Evolutionary conservation across 2,797 vertebrate species (phyloP).

Genomic region (Aerospiza tachiro): DNA sequence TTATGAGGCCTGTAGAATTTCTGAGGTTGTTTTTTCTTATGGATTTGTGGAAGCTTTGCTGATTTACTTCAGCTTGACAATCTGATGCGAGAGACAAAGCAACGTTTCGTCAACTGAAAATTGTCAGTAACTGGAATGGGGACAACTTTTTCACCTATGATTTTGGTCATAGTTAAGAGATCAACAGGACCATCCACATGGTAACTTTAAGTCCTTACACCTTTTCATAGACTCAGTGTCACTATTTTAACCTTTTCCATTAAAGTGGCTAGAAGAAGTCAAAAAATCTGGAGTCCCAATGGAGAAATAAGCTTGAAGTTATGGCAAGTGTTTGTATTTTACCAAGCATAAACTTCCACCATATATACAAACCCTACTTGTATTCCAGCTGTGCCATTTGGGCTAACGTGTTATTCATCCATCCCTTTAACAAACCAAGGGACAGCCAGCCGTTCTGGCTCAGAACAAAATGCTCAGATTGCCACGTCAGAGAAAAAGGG

Average conservation of each 20-base stretch:
- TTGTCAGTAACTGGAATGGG: not conserved
- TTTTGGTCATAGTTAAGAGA: not conserved
- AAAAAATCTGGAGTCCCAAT: not conserved
- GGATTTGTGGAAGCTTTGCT: not conserved
- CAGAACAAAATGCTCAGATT: not conserved
- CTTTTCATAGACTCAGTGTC: not conserved
- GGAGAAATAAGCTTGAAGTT: not conserved
- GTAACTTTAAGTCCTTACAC: not conserved
- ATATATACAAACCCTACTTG: not conserved
- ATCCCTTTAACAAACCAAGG: not conserved
- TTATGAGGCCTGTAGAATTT: not conserved
- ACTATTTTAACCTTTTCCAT: not conserved
- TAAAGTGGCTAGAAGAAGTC: not conserved
- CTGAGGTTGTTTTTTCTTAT: not conserved
- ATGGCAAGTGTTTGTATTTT: not conserved
- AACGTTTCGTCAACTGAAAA: not conserved
- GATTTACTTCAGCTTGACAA: not conserved
- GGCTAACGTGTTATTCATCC: not conserved
- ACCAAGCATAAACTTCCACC: not conserved
- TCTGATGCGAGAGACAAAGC: not conserved
- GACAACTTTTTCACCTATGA: not conserved
- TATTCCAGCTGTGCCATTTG: not conserved
- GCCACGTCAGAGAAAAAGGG: not conserved
- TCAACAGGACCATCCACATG: not conserved
- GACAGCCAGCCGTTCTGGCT: not conserved